Evolutionary conservation across 2,797 vertebrate genomes (phyloP).

Genomic region (Gymnocypris eckloni): DNA sequence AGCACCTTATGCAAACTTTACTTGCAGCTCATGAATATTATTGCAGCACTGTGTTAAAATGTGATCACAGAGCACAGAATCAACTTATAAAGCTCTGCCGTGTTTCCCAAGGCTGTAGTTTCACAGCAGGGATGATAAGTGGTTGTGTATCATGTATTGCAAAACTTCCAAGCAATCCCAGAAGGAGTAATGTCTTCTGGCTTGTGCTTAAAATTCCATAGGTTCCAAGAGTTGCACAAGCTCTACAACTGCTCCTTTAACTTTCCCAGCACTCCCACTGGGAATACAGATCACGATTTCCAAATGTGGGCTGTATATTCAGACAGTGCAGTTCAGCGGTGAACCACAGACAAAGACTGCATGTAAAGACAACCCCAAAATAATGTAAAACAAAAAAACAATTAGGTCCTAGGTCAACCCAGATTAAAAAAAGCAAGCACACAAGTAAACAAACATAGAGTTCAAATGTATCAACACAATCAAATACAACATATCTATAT

Average conservation of each 20-base stretch:
- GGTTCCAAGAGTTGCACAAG: constrained; percentile 19
- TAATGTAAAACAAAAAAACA: background rate
- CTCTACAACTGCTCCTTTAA: constrained; percentile 14
- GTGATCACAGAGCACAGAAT: background rate
- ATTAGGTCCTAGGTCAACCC: background rate
- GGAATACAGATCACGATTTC: background rate
- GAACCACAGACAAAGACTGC: background rate
- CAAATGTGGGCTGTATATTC: background rate
- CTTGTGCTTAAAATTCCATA: background rate
- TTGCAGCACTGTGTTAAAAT: background rate
- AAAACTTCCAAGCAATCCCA: constrained; percentile 19
- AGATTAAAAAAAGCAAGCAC: background rate
- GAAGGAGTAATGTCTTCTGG: constrained; percentile 18
- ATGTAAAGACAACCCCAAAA: background rate
- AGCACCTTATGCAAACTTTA: background rate
- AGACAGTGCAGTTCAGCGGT: background rate
- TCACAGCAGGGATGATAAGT: background rate
- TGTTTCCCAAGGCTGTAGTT: background rate
- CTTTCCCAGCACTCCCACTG: constrained; percentile 19
- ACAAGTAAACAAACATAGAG: background rate
- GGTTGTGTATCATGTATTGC: background rate
- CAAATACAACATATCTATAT: background rate
- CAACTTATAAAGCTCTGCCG: background rate
- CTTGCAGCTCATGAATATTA: background rate
- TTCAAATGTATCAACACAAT: background rate